Base-by-base conservation (phyloP, 2,888 invertebrate species). In the Drosophila fulvimacula region DNA sequence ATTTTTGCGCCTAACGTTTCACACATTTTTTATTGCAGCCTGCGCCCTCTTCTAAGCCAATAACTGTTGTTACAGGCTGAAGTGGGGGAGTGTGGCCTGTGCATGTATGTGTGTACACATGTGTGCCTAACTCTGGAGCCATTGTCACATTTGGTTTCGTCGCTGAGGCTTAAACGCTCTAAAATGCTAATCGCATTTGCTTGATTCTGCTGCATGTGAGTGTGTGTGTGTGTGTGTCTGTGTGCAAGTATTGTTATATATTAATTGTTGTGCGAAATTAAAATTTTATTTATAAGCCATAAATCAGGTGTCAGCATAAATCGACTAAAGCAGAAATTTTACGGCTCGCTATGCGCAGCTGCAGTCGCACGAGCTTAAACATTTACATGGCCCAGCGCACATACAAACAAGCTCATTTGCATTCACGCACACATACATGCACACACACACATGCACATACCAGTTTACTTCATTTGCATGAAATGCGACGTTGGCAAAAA, bases 141-240 rank as follows among this genome's bases (percentile, higher is more conserved):
- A 49, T 70, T 73, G 53, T 67, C 42, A 61, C 68, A 65, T 76
- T 78, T 49, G 52, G 56, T 56, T 48, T 52, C 73, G 64, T 66
- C 57, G 70, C 69, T 62, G 62, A 52, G 71, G 81, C 77, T 81
- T 85, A 79, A 87, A 81, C 81, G 73, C 68, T 65, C 81, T 79
- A 81, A 87, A 87, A 86, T 85, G 82, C 77, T 81, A 86, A 87
- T 87, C 85, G 76, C 76, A 87, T 86, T 85, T 82, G 67, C 69
- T 53, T 76, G 66, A 70, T 78, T 64, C 75, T 71, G 69, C 72
- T 81, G 68, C 64, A 24, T 52, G 46, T 46, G 30, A 9, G 53
- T 60, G 38, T 55, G 59, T 55, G 17, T 27, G 39, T 55, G 32
- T 52, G 51, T 42, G 15, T 53, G 17, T 42, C 21, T 30, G 34